These are phyloP conservation scores for Hiodon alosoides DNA, from an alignment of 2,113 vertebrate genomes.

Conservation along the genomic window DNA sequence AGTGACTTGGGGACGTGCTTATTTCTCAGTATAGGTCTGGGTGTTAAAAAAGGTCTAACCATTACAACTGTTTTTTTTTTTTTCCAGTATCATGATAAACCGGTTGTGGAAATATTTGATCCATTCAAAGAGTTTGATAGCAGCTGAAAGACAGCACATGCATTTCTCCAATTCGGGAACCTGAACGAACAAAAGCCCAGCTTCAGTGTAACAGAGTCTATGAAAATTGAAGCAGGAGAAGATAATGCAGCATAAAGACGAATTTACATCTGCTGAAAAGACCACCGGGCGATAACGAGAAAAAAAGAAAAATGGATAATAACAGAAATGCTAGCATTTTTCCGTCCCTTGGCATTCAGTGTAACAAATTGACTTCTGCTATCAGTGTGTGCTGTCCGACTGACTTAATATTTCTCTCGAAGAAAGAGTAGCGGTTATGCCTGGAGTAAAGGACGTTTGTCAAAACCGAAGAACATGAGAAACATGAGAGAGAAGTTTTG, in stretches of 20 bases:
- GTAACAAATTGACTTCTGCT: background rate
- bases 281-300: background rate
- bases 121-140: background rate
- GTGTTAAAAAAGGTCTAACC: no score
- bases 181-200: background rate
- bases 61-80: no score
- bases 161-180: background rate
- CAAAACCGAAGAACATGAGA: no score
- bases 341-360: background rate
- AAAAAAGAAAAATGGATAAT: conserved; percentile 1
- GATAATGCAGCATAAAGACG: background rate
- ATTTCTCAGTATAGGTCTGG: no score
- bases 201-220: background rate
- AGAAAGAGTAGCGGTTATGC: no score
- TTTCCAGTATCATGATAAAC: no score
- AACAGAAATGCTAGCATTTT: conserved; percentile 6
- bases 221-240: background rate
- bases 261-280: conserved; percentile 14
- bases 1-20: no score
- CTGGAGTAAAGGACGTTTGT: no score
- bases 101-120: no score
- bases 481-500: no score
- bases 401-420: no score
- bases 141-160: background rate
- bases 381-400: no score